A percentile compares a stretch with the other conserved stretches of the same genome.
These are phyloP conservation scores for Smutsia gigantea DNA, from an alignment of 2,797 vertebrate genomes.

Conservation along the genomic window DNA sequence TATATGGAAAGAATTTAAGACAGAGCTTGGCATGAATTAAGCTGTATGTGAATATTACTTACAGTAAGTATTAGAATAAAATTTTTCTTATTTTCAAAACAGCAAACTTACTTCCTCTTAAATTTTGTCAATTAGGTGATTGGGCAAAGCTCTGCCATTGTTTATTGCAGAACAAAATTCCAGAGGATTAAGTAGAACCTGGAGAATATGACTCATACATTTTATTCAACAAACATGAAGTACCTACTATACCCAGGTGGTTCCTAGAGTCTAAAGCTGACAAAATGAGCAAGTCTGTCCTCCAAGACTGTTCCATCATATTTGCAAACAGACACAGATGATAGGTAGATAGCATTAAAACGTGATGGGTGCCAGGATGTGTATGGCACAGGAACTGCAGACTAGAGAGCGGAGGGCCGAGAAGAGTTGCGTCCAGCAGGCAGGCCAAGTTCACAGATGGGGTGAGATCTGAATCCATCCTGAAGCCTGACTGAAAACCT, in stretches of 20 bases:
- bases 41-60: neutral
- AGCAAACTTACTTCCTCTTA: neutral
- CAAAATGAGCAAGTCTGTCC: neutral
- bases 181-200: neutral
- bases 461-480: neutral
- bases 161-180: conserved; percentile 24
- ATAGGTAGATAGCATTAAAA: neutral
- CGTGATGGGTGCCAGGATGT: neutral
- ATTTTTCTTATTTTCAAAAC: conserved; percentile 49
- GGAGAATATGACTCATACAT: neutral
- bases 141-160: neutral
- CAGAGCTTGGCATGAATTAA: neutral
- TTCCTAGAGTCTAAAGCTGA: neutral
- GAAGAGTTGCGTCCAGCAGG: neutral
- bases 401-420: neutral
- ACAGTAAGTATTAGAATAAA: neutral
- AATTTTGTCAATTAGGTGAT: conserved; percentile 46
- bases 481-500: neutral
- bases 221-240: neutral
- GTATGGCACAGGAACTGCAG: neutral
- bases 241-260: neutral
- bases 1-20: neutral
- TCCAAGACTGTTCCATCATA: neutral
- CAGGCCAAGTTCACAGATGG: neutral
- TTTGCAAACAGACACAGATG: neutral